Percentiles rank a stretch among this genome's conserved stretches.
Evolutionary conservation across 2,888 invertebrate species (phyloP).

Genomic region (Pterostichus niger): DNA sequence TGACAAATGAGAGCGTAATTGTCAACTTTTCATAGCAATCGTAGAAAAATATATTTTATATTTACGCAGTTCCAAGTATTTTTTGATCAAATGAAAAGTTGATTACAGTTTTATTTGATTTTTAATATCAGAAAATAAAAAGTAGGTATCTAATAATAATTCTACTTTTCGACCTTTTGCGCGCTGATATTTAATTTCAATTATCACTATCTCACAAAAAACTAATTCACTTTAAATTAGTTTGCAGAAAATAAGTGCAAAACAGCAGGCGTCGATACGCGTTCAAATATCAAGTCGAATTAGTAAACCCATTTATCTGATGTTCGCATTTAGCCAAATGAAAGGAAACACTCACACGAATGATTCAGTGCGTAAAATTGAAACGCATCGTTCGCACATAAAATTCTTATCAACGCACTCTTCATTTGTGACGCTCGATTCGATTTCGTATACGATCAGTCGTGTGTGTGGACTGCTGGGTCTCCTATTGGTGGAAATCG

Average conservation of each 20-base stretch:
- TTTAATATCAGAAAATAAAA: too few species aligned
- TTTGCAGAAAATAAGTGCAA: constrained; percentile 12
- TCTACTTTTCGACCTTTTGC: too few species aligned
- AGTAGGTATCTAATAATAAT: too few species aligned
- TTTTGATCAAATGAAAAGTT: too few species aligned
- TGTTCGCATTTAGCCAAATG: constrained; percentile 50
- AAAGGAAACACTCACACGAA: constrained; percentile 42
- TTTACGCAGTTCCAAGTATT: too few species aligned
- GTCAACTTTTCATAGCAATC: too few species aligned
- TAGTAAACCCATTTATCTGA: constrained; percentile 26
- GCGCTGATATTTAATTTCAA: too few species aligned
- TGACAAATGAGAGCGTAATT: too few species aligned
- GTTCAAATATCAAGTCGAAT: constrained; percentile 44
- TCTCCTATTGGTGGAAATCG: constrained; percentile 2
- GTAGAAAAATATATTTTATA: too few species aligned
- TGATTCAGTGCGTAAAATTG: constrained; percentile 60
- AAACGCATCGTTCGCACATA: constrained; percentile 62
- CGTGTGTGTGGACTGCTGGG: constrained; percentile 7
- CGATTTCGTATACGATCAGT: constrained; percentile 35
- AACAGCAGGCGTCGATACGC: constrained; percentile 22
- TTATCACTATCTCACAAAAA: neutral
- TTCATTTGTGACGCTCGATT: constrained; percentile 60
- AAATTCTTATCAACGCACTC: constrained; percentile 62
- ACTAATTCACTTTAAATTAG: constrained; percentile 17
- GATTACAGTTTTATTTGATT: too few species aligned